Evolutionary conservation across 2,888 invertebrate species (phyloP).

Genomic region (Cerceris rybyensis): DNA sequence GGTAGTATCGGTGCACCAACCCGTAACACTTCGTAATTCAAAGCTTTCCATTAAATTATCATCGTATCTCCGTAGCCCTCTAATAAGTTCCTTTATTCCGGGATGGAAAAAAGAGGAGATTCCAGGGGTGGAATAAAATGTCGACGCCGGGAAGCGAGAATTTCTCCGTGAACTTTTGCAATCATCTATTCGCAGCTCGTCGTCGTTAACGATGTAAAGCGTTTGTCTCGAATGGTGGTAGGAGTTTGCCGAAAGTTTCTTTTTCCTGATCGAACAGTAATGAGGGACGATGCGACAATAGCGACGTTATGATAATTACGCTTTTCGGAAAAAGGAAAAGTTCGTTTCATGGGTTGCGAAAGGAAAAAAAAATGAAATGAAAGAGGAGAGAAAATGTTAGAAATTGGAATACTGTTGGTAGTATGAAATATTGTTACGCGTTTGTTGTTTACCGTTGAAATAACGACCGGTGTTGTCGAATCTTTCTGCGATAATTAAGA

Average conservation of each 20-base stretch:
- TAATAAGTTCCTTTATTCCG: constrained; percentile 18
- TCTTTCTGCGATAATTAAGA: no score
- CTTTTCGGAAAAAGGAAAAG: background rate
- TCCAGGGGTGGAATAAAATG: background rate
- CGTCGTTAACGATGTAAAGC: constrained; percentile 5
- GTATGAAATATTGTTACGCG: no score
- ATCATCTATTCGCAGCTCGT: constrained; percentile 22
- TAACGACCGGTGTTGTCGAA: no score
- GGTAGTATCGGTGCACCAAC: background rate
- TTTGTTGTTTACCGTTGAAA: no score
- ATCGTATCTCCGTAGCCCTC: constrained; percentile 7
- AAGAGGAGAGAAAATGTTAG: background rate
- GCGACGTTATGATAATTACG: background rate
- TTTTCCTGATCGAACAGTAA: constrained; percentile 19
- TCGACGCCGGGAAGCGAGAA: background rate
- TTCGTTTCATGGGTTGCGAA: background rate
- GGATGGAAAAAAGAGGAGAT: background rate
- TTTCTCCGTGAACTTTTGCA: constrained; percentile 23
- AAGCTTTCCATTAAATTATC: constrained; percentile 40
- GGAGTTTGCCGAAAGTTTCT: background rate
- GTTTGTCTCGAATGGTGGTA: constrained; percentile 1
- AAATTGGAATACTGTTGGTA: no score
- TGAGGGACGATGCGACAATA: background rate
- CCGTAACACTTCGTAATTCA: background rate
- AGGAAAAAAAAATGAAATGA: background rate